A percentile compares a stretch with the other conserved stretches of the same genome.
Evolutionary conservation across 2,888 invertebrate species (phyloP).

Genomic region (Dilophus febrilis): DNA sequence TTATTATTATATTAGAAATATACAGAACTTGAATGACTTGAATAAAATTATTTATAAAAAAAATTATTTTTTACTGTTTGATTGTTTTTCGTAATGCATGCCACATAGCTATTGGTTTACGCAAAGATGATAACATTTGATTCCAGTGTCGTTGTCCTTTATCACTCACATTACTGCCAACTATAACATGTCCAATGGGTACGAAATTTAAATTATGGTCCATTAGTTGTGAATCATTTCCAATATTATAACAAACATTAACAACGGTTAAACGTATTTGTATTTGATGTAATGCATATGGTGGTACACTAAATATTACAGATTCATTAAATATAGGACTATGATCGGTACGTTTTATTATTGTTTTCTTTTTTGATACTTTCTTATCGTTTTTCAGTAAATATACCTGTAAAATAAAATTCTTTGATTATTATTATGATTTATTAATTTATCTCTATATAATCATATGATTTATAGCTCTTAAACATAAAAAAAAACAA

Average conservation of each 20-base stretch:
- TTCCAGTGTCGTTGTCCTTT: conserved; percentile 62
- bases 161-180: conserved; percentile 55
- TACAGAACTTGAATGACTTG: too few species aligned
- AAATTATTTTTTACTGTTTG: conserved; percentile 7
- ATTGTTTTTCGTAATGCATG: conserved; percentile 43
- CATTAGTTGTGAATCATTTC: conserved; percentile 15
- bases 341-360: conserved; percentile 52
- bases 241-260: too few species aligned
- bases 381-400: conserved; percentile 64
- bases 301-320: conserved; percentile 67
- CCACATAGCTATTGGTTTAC: conserved; percentile 76
- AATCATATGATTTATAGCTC: too few species aligned
- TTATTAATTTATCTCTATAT: too few species aligned
- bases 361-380: conserved; percentile 65
- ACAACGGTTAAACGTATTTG: conserved; percentile 56
- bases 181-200: conserved; percentile 64
- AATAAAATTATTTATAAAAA: too few species aligned
- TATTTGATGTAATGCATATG: conserved; percentile 49
- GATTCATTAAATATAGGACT: conserved; percentile 71
- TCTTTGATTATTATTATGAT: too few species aligned
- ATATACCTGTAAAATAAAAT: conserved; percentile 42
- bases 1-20: too few species aligned
- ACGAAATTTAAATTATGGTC: conserved; percentile 13
- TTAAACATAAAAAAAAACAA: too few species aligned
- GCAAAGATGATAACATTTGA: conserved; percentile 62